Evolutionary conservation across 2,113 vertebrate genomes (phyloP).

Genomic region (Mobula birostris): DNA sequence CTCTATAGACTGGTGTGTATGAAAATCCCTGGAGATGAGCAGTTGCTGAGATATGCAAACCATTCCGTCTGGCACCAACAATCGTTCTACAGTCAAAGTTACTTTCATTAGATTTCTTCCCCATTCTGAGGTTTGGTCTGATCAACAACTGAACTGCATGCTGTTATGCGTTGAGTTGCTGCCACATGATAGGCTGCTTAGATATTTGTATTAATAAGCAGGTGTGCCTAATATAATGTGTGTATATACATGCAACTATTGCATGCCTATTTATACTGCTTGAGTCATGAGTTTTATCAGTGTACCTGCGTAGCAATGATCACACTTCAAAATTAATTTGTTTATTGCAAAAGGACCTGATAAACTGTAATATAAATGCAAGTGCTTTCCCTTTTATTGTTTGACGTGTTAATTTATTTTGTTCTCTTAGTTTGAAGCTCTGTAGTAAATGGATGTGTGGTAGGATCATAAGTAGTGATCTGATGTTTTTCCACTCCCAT

Average conservation of each 20-base stretch:
- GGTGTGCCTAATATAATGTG: too few relatives aligned
- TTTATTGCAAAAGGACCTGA: background rate
- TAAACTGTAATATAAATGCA: background rate
- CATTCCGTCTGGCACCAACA: too few relatives aligned
- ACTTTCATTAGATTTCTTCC: too few relatives aligned
- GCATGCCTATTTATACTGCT: background rate
- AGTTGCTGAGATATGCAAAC: too few relatives aligned
- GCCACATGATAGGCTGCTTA: too few relatives aligned
- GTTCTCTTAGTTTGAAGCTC: background rate
- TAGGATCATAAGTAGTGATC: background rate
- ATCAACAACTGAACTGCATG: too few relatives aligned
- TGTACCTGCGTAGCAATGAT: background rate
- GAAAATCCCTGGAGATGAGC: too few relatives aligned
- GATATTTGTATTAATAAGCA: too few relatives aligned
- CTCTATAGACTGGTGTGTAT: too few relatives aligned
- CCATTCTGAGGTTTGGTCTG: too few relatives aligned
- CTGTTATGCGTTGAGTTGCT: too few relatives aligned
- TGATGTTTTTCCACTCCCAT: background rate
- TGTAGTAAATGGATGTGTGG: background rate
- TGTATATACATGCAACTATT: background rate
- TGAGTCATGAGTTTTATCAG: background rate
- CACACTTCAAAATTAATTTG: background rate
- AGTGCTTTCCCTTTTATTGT: background rate
- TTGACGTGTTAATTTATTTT: conserved; percentile 11
- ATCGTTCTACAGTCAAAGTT: too few relatives aligned